Conservation (phyloP, 2,113 vertebrate species). For the Alouatta palliata region DNA sequence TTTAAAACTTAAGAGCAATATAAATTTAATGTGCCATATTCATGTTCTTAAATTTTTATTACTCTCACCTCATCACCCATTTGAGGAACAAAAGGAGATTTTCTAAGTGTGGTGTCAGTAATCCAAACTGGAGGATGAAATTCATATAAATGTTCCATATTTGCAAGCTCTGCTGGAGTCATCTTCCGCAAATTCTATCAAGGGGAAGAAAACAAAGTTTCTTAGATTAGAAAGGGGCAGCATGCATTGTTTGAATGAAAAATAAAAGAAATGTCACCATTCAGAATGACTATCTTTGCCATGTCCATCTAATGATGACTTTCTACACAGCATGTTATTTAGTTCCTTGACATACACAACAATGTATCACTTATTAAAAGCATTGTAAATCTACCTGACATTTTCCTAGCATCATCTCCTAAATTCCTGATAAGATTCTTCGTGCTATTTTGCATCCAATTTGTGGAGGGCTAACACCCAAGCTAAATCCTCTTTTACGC, state of each 20-base stretch:
- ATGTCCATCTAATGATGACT: background rate
- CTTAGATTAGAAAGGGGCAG: background rate
- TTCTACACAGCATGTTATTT: background rate
- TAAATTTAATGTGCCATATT: background rate
- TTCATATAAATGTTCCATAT: slow-evolving; percentile 89
- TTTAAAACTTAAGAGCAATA: background rate
- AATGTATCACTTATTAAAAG: background rate
- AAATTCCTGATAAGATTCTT: background rate
- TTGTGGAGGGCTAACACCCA: background rate
- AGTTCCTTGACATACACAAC: background rate
- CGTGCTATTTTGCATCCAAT: background rate
- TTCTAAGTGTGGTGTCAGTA: slow-evolving; percentile 93
- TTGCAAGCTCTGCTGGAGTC: slow-evolving; percentile 83
- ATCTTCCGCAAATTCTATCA: slow-evolving; percentile 78
- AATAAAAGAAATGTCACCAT: background rate
- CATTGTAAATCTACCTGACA: background rate
- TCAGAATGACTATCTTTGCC: background rate
- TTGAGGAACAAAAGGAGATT: slow-evolving; percentile 97
- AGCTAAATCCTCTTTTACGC: background rate
- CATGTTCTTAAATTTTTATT: background rate
- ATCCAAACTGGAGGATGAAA: slow-evolving; percentile 95
- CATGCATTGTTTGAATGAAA: background rate
- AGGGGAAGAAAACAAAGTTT: background rate
- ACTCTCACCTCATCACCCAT: slow-evolving; percentile 96
- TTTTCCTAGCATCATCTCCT: background rate